Conservation (phyloP, 2,113 vertebrate species). For the Galemys pyrenaicus region DNA sequence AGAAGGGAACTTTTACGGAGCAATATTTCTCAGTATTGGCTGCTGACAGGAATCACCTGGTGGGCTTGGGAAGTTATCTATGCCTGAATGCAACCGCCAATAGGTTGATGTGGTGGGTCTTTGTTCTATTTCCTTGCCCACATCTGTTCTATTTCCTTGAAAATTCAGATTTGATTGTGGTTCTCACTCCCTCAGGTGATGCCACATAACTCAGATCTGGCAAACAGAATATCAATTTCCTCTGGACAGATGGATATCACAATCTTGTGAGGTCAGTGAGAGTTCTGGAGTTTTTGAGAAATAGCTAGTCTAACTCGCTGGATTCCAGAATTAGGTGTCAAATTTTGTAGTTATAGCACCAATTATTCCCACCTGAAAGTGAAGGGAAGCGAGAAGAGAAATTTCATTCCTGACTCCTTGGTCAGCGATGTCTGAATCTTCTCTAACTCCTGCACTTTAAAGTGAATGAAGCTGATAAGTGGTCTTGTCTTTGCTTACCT, state of each 20-base stretch:
- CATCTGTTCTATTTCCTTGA: neutral
- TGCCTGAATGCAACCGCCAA: neutral
- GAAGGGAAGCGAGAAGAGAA: neutral
- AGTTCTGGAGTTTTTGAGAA: neutral
- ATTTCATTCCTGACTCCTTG: neutral
- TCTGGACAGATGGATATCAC: neutral
- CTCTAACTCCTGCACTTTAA: neutral
- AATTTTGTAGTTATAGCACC: rapidly evolving
- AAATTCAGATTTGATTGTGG: neutral
- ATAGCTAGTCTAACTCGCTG: neutral
- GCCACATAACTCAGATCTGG: neutral
- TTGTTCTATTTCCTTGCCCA: neutral
- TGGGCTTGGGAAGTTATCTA: neutral
- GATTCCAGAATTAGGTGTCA: neutral
- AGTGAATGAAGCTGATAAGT: neutral
- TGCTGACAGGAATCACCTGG: neutral
- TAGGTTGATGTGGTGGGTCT: neutral
- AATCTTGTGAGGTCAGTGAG: rapidly evolving
- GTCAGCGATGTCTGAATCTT: neutral
- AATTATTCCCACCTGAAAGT: neutral
- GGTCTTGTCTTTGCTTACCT: neutral
- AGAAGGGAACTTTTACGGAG: neutral
- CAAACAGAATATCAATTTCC: neutral
- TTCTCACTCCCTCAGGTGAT: neutral
- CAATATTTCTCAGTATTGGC: neutral